A percentile compares a stretch with the other conserved stretches of the same genome.
Conservation (phyloP, 2,888 invertebrate species). For the Biston betularia region DNA sequence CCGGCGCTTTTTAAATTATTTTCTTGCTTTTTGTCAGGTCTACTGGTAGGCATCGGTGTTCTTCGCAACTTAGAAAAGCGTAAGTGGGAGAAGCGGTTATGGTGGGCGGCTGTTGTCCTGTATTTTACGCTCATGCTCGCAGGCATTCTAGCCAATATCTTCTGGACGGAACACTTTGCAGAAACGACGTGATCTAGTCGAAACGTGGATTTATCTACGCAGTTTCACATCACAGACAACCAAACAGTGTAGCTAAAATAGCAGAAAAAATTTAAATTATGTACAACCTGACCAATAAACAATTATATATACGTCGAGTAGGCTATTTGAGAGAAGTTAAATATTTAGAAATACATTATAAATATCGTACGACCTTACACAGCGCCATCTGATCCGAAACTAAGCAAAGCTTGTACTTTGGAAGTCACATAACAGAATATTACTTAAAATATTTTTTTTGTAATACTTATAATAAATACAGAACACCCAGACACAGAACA, state of each 20-base stretch:
- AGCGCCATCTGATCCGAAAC: too few species aligned
- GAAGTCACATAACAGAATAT: too few species aligned
- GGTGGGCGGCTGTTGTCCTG: slow-evolving; percentile 92
- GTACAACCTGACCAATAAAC: not conserved
- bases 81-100: slow-evolving; percentile 92
- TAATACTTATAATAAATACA: too few species aligned
- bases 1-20: not conserved
- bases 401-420: too few species aligned
- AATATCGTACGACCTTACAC: too few species aligned
- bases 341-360: not conserved
- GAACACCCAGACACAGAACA: too few species aligned
- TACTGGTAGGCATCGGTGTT: slow-evolving; percentile 93
- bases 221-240: slow-evolving; percentile 6
- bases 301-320: not conserved
- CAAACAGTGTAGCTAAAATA: not conserved
- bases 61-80: slow-evolving; percentile 93
- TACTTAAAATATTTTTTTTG: too few species aligned
- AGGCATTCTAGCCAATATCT: slow-evolving; percentile 91
- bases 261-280: not conserved
- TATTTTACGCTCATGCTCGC: slow-evolving; percentile 90
- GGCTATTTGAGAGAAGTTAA: not conserved
- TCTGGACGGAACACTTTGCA: slow-evolving; percentile 78
- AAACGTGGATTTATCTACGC: not conserved
- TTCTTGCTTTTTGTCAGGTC: slow-evolving; percentile 81
- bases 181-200: slow-evolving; percentile 2